phyloP scores from a whole-genome alignment of 2,888 invertebrate genomes.

The Polyommatus iphigenia region DNA sequence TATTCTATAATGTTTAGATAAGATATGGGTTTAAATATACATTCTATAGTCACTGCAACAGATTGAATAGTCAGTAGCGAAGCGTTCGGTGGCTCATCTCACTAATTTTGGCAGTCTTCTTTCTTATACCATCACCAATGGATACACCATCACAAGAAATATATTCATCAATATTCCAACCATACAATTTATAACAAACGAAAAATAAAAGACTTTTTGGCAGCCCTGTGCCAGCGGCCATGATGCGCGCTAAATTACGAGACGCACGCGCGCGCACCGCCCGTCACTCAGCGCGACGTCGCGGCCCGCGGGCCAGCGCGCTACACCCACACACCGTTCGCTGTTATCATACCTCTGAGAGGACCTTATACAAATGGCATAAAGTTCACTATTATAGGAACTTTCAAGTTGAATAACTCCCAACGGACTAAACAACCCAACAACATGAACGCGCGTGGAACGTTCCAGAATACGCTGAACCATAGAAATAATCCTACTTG shows the following conservation, averaged over 20 bases:
- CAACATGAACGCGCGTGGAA: not conserved
- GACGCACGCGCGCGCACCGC: slow-evolving; percentile 54
- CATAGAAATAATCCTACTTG: not conserved
- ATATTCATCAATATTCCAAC: not conserved
- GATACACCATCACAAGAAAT: too few species aligned
- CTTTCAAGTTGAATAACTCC: not conserved
- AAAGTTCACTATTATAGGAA: not conserved
- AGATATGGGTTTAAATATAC: too few species aligned
- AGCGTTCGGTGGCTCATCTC: too few species aligned
- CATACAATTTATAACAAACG: not conserved
- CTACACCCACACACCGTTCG: slow-evolving; percentile 7
- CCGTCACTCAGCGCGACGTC: slow-evolving; percentile 62
- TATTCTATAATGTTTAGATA: too few species aligned
- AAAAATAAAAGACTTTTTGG: not conserved
- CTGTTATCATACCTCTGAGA: not conserved
- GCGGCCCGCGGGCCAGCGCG: slow-evolving; percentile 78
- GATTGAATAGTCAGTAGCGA: too few species aligned
- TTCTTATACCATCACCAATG: too few species aligned
- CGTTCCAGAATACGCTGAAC: not conserved
- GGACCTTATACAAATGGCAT: not conserved
- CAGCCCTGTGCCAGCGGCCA: slow-evolving; percentile 37
- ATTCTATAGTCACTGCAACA: too few species aligned
- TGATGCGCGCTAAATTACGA: slow-evolving; percentile 37
- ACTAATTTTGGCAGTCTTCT: too few species aligned
- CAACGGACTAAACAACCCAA: not conserved